Conservation (phyloP, 2,113 vertebrate genomes). For the Syngnathus typhle region DNA sequence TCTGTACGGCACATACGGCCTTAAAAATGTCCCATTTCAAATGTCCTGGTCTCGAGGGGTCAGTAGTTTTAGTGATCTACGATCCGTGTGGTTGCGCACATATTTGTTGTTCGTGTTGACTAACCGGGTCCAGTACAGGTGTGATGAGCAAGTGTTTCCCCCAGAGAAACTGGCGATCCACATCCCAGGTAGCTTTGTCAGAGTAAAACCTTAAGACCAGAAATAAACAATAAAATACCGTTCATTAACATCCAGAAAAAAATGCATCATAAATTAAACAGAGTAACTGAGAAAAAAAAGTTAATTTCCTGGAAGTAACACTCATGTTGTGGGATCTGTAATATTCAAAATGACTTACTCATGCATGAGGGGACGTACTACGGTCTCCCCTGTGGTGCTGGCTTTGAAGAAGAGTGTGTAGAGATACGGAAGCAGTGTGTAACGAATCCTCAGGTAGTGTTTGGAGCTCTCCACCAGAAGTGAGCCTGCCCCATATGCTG, state of each 20-base stretch:
- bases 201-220: conserved; percentile 76
- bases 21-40: not conserved
- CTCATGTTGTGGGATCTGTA: not conserved
- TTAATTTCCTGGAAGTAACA: conserved; percentile 1
- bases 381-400: conserved; percentile 78
- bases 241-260: not conserved
- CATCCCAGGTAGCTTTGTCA: conserved; percentile 73
- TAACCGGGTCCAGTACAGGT: conserved; percentile 80
- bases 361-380: conserved; percentile 82
- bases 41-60: not conserved
- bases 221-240: not conserved
- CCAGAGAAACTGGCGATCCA: conserved; percentile 88
- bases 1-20: conserved; percentile 2
- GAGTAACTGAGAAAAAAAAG: too few relatives aligned
- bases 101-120: conserved; percentile 24
- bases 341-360: conserved; percentile 77
- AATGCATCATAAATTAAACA: too few relatives aligned
- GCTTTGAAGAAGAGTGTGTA: conserved; percentile 92
- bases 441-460: conserved; percentile 86
- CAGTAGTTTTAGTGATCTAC: not conserved
- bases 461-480: conserved; percentile 75
- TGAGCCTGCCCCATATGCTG: conserved; percentile 74
- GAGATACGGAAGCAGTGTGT: conserved; percentile 88
- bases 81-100: not conserved
- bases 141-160: conserved; percentile 87